These are phyloP conservation scores for Trichoplusia ni DNA, from an alignment of 1,140 invertebrate genomes.

Conservation along the genomic window DNA sequence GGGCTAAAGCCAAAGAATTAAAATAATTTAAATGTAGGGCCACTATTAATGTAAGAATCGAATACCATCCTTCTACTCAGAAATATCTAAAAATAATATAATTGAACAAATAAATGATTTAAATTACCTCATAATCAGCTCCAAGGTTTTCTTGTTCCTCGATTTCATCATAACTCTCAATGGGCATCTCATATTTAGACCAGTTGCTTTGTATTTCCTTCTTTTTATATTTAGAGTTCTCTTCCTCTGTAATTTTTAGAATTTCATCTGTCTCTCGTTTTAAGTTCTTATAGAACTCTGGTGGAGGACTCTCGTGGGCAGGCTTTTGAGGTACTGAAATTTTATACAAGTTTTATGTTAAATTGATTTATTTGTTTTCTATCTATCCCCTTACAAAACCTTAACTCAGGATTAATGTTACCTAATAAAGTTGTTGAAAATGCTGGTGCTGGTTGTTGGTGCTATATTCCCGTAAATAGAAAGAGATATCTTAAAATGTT, in stretches of 20 bases:
- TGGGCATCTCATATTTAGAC: constrained; percentile 76
- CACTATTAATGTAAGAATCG: too few relatives aligned
- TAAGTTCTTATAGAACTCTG: constrained; percentile 71
- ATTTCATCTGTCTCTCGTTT: constrained; percentile 76
- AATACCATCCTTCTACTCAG: too few relatives aligned
- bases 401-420: too few relatives aligned
- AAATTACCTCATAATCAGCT: constrained; percentile 70
- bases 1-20: too few relatives aligned
- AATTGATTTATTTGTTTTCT: too few relatives aligned
- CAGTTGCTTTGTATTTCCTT: constrained; percentile 79
- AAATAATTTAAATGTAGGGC: too few relatives aligned
- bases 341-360: constrained; percentile 5
- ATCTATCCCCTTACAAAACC: too few relatives aligned
- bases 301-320: constrained; percentile 60
- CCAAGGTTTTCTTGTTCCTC: constrained; percentile 72
- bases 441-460: too few relatives aligned
- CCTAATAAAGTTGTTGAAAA: too few relatives aligned
- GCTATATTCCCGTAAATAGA: too few relatives aligned
- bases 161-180: constrained; percentile 75
- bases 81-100: not conserved
- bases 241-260: constrained; percentile 75
- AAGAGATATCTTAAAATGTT: too few relatives aligned
- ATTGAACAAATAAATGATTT: not conserved
- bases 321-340: constrained; percentile 59
- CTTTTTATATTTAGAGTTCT: constrained; percentile 74